phyloP scores from a whole-genome alignment of 2,888 invertebrate genomes.

The Empis stercorea region DNA sequence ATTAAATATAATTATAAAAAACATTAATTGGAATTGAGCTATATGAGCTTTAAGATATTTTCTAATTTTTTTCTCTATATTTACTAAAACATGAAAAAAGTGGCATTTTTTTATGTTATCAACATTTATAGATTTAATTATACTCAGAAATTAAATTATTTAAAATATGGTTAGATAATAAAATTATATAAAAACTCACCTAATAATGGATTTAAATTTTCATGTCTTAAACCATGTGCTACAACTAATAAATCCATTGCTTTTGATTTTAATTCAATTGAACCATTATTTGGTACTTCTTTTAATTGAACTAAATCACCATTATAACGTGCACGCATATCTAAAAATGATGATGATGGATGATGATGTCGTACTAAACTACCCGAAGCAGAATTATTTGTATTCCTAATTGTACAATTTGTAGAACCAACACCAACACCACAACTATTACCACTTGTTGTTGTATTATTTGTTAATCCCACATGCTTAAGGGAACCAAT shows the following conservation, averaged over 20 bases:
- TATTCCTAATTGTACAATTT: conserved; percentile 20
- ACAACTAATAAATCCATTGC: conserved; percentile 65
- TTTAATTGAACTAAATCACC: conserved; percentile 85
- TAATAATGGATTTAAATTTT: conserved; percentile 80
- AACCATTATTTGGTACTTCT: conserved; percentile 48
- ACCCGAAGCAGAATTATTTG: conserved; percentile 31
- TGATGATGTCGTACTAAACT: conserved; percentile 48
- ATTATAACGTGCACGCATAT: conserved; percentile 72
- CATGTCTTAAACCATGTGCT: conserved; percentile 76
- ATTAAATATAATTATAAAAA: too few species aligned
- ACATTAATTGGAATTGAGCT: too few species aligned
- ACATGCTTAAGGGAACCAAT: conserved; percentile 49
- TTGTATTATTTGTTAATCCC: conserved; percentile 32
- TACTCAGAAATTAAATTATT: neutral
- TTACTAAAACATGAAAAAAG: too few species aligned
- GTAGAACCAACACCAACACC: conserved; percentile 10
- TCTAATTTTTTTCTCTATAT: too few species aligned
- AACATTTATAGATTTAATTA: too few species aligned
- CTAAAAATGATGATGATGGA: conserved; percentile 44
- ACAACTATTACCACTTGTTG: conserved; percentile 26
- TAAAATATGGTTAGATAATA: too few species aligned
- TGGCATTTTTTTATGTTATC: too few species aligned
- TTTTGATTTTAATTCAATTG: conserved; percentile 66
- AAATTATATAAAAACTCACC: conserved; percentile 33
- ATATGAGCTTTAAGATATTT: too few species aligned